Evolutionary conservation across 2,888 invertebrate genomes (phyloP).

Genomic region (Drosophila barbarae): DNA sequence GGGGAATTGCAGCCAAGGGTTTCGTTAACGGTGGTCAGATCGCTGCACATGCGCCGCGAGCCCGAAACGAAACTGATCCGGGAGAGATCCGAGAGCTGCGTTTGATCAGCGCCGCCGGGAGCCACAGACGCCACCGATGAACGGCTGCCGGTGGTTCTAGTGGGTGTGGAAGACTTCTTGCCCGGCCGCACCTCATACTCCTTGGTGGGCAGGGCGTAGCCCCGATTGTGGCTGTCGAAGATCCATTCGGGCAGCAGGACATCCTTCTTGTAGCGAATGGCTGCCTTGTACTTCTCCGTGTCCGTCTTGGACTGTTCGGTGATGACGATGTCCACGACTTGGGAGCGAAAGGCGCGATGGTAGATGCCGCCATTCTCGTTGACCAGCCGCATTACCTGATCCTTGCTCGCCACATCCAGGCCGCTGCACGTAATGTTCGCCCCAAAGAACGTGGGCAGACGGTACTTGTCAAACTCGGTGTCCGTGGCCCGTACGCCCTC

Average conservation of each 20-base stretch:
- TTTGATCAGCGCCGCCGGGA: conserved; percentile 54
- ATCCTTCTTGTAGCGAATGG: conserved; percentile 78
- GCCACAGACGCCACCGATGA: neutral
- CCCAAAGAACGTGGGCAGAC: conserved; percentile 87
- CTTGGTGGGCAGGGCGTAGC: conserved; percentile 84
- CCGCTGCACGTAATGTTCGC: conserved; percentile 90
- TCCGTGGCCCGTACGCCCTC: conserved; percentile 83
- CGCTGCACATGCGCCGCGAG: conserved; percentile 57
- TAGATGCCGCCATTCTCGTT: conserved; percentile 86
- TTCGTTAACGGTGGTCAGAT: conserved; percentile 63
- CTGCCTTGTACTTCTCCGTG: conserved; percentile 78
- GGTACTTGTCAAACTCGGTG: conserved; percentile 83
- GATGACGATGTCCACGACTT: conserved; percentile 78
- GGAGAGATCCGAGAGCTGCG: conserved; percentile 77
- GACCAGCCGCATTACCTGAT: conserved; percentile 84
- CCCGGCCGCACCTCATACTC: conserved; percentile 82
- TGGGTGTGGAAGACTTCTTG: conserved; percentile 86
- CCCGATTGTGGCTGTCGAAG: conserved; percentile 86
- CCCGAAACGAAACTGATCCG: conserved; percentile 68
- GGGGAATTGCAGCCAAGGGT: conserved; percentile 37
- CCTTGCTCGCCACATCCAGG: conserved; percentile 71
- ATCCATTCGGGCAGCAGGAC: conserved; percentile 91
- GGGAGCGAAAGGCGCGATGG: conserved; percentile 80
- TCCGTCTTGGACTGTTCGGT: conserved; percentile 75
- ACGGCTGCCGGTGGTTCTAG: conserved; percentile 76